Percentiles rank a stretch among this genome's conserved stretches.
Evolutionary conservation across 1,140 invertebrate genomes (phyloP).

Genomic region (Papilio polyxenes): DNA sequence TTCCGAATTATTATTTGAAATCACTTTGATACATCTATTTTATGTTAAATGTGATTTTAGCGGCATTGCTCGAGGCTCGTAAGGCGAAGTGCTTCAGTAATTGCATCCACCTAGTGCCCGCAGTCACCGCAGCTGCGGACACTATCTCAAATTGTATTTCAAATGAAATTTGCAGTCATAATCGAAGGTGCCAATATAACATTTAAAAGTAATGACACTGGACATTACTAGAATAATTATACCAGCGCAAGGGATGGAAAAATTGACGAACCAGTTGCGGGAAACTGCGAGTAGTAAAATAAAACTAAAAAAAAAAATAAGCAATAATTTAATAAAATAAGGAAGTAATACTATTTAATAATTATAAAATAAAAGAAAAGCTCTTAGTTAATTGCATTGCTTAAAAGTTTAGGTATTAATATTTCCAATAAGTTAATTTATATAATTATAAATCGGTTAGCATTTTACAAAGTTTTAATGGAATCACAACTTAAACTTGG

Average conservation of each 20-base stretch:
- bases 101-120: conserved; percentile 55
- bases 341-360: too few species aligned
- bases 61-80: not conserved
- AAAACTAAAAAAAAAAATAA: too few species aligned
- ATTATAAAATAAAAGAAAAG: not conserved
- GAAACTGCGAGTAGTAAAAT: too few species aligned
- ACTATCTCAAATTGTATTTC: conserved; percentile 42
- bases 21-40: not conserved
- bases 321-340: too few species aligned
- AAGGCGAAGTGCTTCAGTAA: conserved; percentile 59
- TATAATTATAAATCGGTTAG: not conserved
- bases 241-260: too few species aligned
- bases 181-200: conserved; percentile 12
- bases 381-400: not conserved
- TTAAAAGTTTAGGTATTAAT: not conserved
- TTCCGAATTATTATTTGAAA: conserved; percentile 5
- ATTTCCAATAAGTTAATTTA: conserved; percentile 17
- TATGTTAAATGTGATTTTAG: conserved; percentile 12
- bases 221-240: not conserved
- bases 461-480: conserved; percentile 20
- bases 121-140: conserved; percentile 49
- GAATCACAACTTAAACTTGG: conserved; percentile 10
- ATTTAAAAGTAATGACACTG: not conserved
- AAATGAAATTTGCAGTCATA: conserved; percentile 39
- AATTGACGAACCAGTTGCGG: too few species aligned